These are phyloP conservation scores for Muscidifurax raptorellus DNA, from an alignment of 1,140 invertebrate species.

Conservation along the genomic window DNA sequence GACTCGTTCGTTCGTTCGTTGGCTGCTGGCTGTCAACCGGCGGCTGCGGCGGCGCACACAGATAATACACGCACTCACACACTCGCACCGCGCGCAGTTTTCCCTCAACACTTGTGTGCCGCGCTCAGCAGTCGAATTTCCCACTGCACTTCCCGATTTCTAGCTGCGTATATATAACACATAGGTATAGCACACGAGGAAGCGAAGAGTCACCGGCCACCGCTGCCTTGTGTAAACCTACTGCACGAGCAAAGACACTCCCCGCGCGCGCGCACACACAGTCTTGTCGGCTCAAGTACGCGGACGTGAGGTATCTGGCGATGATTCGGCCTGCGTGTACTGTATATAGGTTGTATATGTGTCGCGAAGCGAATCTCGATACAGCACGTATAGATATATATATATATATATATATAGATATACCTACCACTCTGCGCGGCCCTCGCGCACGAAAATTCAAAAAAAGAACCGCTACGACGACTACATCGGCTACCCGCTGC, in stretches of 20 bases:
- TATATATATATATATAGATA: not conserved
- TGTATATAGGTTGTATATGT: constrained; percentile 2
- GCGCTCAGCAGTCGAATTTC: not conserved
- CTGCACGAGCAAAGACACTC: not conserved
- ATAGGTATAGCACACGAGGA: not conserved
- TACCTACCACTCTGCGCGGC: not conserved
- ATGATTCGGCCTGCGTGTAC: not conserved
- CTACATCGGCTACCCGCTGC: not conserved
- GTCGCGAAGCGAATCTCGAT: constrained; percentile 2
- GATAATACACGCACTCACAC: not conserved
- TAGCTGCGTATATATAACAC: not conserved
- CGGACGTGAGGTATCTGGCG: not conserved
- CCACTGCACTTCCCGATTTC: not conserved
- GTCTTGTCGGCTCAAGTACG: not conserved
- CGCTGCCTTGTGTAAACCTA: not conserved
- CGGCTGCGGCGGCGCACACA: constrained; percentile 18
- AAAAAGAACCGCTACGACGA: constrained; percentile 17
- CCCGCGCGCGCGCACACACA: not conserved
- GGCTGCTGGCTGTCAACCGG: constrained; percentile 33
- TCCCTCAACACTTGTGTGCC: too few species aligned
- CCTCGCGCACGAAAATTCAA: constrained; percentile 20
- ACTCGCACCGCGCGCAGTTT: not conserved
- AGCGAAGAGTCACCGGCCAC: not conserved
- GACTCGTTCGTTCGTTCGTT: constrained; percentile 3
- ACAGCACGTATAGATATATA: not conserved